Percentiles rank a stretch among this genome's conserved stretches.
These are phyloP conservation scores for Geopemphigus sp. DNA, from an alignment of 1,140 invertebrate genomes.

Conservation along the genomic window DNA sequence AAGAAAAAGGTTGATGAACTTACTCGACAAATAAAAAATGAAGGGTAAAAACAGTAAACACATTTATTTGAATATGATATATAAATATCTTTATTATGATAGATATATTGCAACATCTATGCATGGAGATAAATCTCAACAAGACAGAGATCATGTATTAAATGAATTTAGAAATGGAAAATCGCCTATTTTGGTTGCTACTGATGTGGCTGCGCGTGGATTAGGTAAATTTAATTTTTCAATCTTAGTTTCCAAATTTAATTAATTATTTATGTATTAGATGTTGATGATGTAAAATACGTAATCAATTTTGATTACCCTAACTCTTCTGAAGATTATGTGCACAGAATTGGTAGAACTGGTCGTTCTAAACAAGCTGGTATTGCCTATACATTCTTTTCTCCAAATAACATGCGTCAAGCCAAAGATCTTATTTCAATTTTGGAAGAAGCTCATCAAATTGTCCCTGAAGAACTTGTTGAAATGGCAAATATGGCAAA, in stretches of 20 bases:
- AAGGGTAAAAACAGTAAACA: slow-evolving; percentile 42
- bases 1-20: slow-evolving; percentile 96
- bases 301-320: slow-evolving; percentile 99
- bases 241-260: neutral
- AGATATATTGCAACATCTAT: slow-evolving; percentile 72
- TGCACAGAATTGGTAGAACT: slow-evolving; percentile 97
- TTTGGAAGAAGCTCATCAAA: slow-evolving; percentile 92
- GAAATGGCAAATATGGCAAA: slow-evolving; percentile 60
- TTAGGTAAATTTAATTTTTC: slow-evolving; percentile 60
- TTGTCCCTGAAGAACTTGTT: slow-evolving; percentile 70
- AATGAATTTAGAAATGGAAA: slow-evolving; percentile 91
- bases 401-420: slow-evolving; percentile 86
- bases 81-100: neutral
- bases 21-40: slow-evolving; percentile 71
- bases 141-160: slow-evolving; percentile 92
- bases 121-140: slow-evolving; percentile 97
- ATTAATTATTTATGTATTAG: slow-evolving; percentile 75
- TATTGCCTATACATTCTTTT: slow-evolving; percentile 99
- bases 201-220: slow-evolving; percentile 97
- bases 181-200: slow-evolving; percentile 94
- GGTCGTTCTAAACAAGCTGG: slow-evolving; percentile 92
- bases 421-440: slow-evolving; percentile 89
- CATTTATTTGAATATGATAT: neutral
- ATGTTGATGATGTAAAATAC: slow-evolving; percentile 99
- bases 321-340: slow-evolving; percentile 97